phyloP scores from a whole-genome alignment of 2,797 vertebrate species.

The Pipistrellus pygmaeus region DNA sequence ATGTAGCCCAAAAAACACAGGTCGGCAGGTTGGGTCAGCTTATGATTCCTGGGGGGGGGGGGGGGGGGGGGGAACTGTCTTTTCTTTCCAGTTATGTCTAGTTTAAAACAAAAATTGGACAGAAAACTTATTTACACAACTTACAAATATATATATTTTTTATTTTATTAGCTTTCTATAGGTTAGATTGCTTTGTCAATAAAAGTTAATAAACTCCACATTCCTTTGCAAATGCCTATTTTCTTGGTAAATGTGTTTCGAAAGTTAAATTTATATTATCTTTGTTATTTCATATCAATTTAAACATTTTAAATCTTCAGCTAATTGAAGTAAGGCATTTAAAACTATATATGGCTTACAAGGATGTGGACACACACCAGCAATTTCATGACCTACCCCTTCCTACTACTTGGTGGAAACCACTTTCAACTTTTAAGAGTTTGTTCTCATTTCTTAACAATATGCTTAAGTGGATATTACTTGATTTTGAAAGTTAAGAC shows the following conservation, averaged over 20 bases:
- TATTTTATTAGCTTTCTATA: slow-evolving; percentile 28
- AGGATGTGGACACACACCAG: background rate
- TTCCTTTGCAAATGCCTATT: slow-evolving; percentile 25
- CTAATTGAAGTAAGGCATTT: background rate
- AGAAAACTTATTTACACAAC: background rate
- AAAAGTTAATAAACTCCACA: background rate
- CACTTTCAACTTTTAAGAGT: background rate
- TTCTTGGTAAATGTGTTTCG: background rate
- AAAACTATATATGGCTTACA: background rate
- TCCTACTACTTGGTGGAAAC: background rate
- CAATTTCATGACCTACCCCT: background rate
- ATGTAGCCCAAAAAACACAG: background rate
- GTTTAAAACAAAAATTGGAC: slow-evolving; percentile 11
- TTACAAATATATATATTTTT: background rate
- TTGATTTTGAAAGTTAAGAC: slow-evolving; percentile 21
- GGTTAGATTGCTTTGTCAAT: background rate
- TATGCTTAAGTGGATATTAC: background rate
- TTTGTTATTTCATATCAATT: slow-evolving; percentile 14
- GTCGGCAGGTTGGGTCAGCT: background rate
- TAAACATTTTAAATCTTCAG: slow-evolving; percentile 27
- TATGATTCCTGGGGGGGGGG: background rate
- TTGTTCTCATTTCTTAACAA: slow-evolving; percentile 30
- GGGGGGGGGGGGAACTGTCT: background rate
- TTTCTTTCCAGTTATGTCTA: background rate
- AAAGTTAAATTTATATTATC: slow-evolving; percentile 1